phyloP scores from a whole-genome alignment of 2,797 vertebrate species.

The Enoplosus armatus region DNA sequence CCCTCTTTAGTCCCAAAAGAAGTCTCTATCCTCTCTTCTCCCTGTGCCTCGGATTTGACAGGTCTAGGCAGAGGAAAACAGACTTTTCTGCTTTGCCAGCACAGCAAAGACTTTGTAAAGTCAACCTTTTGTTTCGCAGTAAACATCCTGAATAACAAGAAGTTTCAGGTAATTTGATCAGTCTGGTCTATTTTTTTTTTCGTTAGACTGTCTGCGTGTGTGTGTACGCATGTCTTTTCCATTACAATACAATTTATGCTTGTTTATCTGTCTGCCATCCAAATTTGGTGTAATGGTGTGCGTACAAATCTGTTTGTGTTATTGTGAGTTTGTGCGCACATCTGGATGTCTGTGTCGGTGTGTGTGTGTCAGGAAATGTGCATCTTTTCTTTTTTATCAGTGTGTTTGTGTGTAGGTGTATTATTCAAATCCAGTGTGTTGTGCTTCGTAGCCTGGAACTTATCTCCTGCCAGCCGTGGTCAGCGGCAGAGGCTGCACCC shows the following conservation, averaged over 20 bases:
- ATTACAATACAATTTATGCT: constrained; percentile 16
- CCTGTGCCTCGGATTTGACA: constrained; percentile 53
- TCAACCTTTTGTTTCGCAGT: constrained; percentile 63
- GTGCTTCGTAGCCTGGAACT: constrained; percentile 25
- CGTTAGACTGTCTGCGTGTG: constrained; percentile 1
- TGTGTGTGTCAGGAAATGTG: not conserved
- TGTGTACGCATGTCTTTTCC: not conserved
- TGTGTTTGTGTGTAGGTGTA: constrained; percentile 19
- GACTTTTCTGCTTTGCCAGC: constrained; percentile 50
- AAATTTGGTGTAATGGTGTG: not conserved
- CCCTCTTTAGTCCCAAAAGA: constrained; percentile 58
- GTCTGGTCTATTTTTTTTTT: constrained; percentile 32
- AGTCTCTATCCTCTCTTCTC: constrained; percentile 49
- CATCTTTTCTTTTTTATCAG: not conserved
- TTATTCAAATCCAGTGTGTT: constrained; percentile 36
- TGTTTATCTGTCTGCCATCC: constrained; percentile 34
- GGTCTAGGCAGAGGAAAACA: constrained; percentile 58
- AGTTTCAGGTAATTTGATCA: constrained; percentile 64
- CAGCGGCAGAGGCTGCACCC: constrained; percentile 33
- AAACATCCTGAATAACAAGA: constrained; percentile 68
- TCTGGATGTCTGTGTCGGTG: constrained; percentile 13
- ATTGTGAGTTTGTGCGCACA: not conserved
- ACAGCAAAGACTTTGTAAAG: constrained; percentile 74
- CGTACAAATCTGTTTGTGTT: not conserved
- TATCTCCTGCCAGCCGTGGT: constrained; percentile 31